Conservation (phyloP, 2,113 vertebrate species). For the Neolamprologus ventralis region DNA sequence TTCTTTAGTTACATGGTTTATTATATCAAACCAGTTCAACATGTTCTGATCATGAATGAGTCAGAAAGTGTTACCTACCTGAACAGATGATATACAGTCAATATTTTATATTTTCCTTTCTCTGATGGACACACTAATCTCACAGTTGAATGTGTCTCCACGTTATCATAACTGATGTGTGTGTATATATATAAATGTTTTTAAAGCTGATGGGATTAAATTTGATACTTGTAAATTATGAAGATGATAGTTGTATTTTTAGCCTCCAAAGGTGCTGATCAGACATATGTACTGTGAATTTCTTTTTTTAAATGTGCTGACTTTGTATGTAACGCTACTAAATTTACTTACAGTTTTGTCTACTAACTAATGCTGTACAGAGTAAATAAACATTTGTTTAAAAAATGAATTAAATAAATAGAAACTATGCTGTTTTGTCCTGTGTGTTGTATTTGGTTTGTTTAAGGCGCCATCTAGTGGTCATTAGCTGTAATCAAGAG, state of each 20-base stretch:
- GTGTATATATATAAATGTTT: not conserved
- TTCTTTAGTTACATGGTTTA: not conserved
- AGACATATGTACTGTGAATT: not conserved
- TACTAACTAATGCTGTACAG: not conserved
- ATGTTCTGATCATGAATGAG: not conserved
- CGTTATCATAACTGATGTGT: not conserved
- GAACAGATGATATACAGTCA: not conserved
- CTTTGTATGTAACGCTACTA: not conserved
- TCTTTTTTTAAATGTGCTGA: not conserved
- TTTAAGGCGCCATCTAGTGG: slow-evolving; percentile 36
- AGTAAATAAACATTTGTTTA: not conserved
- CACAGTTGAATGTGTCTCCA: not conserved
- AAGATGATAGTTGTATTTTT: not conserved
- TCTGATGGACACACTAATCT: not conserved
- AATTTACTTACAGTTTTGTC: not conserved
- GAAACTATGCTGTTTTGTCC: not conserved
- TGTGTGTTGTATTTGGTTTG: not conserved
- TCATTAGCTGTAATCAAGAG: not conserved
- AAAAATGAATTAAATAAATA: not conserved
- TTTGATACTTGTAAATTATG: not conserved
- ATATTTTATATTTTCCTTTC: not conserved
- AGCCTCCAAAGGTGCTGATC: not conserved
- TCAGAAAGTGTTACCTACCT: not conserved
- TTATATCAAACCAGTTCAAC: not conserved
- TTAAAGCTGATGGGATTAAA: not conserved